Base-by-base conservation (phyloP, 2,888 invertebrate genomes). In the Lysandra coridon region DNA sequence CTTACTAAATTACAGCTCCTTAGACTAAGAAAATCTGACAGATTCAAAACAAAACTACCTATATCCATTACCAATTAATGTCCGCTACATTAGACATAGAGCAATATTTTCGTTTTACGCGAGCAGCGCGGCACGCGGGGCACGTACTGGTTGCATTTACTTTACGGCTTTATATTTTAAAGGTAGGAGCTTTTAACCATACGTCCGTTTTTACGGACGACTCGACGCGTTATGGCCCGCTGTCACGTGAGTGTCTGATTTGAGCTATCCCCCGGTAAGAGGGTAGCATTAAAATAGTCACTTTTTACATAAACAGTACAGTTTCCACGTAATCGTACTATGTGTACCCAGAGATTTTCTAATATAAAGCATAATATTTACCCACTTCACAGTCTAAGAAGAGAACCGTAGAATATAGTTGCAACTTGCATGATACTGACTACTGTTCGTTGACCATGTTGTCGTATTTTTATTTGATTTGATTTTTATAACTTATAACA, bases 101-200 rank as follows among this genome's bases (percentile, higher is more conserved):
- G 84, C 80, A 80, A 79, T 82, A 78, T 81, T 81, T 79, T 80
- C 73, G 83, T 81, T 84, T 84, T 83, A 83, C 80, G 80, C 78
- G 80, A 75, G 80, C 78, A 78, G 86, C 83, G 93, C 93, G 93
- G 92, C 85, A 88, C 85, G 87, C 86, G 85, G 85, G 88, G 86
- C 86, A 86, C 84, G 85, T 87, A 87, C 88, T 92, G 93, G 87
- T 88, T 92, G 94, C 94, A 94, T 94, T 94, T 94, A 94, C 92
- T 94, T 94, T 94, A 94, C 91, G 89, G 85, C 94, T 91, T 92
- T 91, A 92, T 93, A 94, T 94, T 94, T 92, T 94, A 90, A 93
- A 93, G 91, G 92, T 92, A 90, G 90, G 92, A 89, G 93, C 93
- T 93, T 89, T 94, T 93, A 92, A 92, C 91, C 90, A 92, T 93